phyloP scores from a whole-genome alignment of 92 coral and sea anemone genomes.

The Actinernus sp. region DNA sequence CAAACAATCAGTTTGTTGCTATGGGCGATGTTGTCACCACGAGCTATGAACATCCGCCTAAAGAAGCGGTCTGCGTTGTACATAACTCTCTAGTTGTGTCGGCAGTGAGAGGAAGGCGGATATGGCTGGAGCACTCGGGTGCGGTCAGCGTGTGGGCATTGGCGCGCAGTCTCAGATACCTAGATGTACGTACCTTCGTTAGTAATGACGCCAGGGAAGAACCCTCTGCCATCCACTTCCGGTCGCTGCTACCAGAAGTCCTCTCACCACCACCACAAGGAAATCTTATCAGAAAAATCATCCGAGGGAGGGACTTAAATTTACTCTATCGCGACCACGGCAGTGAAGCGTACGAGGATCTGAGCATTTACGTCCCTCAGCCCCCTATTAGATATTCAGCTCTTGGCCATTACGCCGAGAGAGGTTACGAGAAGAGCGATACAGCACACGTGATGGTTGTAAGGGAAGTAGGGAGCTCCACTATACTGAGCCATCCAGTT shows the following conservation, averaged over 20 bases:
- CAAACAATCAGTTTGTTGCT: conserved; percentile 52
- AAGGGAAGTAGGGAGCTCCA: conserved; percentile 58
- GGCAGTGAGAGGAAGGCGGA: conserved; percentile 65
- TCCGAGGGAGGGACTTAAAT: conserved; percentile 60
- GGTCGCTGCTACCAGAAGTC: conserved; percentile 66
- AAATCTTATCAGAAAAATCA: conserved; percentile 35
- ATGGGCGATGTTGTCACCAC: conserved; percentile 73
- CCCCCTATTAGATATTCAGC: conserved; percentile 74
- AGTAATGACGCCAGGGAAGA: conserved; percentile 51
- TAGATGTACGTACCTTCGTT: conserved; percentile 52
- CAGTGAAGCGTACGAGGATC: conserved; percentile 58
- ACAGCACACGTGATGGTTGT: conserved; percentile 61
- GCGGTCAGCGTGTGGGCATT: conserved; percentile 69
- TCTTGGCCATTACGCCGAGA: conserved; percentile 77
- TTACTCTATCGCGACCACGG: conserved; percentile 58
- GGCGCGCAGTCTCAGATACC: conserved; percentile 55
- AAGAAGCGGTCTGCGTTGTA: conserved; percentile 53
- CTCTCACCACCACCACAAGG: conserved; percentile 64
- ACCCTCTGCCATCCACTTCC: conserved; percentile 25
- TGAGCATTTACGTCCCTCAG: conserved; percentile 80
- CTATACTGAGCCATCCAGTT: conserved; percentile 59
- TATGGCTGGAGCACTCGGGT: conserved; percentile 69
- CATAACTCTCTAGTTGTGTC: conserved; percentile 60
- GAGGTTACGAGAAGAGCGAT: conserved; percentile 10
- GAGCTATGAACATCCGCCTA: conserved; percentile 58